Evolutionary conservation across 2,888 invertebrate species (phyloP), one percentile per base, ranked within the genome.

Genomic region (Agrotis ipsilon): DNA sequence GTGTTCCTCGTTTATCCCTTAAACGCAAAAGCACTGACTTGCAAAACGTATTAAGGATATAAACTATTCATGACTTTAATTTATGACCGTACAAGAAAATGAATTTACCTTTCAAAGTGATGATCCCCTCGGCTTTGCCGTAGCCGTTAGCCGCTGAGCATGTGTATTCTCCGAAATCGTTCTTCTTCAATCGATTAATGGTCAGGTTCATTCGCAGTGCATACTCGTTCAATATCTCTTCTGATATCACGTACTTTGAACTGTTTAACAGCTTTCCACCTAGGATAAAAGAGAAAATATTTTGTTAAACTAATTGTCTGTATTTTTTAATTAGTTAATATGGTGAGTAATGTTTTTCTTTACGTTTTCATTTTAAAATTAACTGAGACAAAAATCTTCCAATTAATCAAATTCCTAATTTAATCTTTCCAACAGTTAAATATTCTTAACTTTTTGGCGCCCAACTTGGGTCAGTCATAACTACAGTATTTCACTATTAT

Each of bases 161-260:
- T 43, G 97, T 97, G 93, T 98, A 98, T 59, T 97, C 97, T 0
- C 98, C 98, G 86, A 98, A 98, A 92, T 98, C 98, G 27, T 92
- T 93, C 88, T 97, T 97, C 89, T 97, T 97, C 80, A 98, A 94
- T 83, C 97, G 97, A 80, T 96, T 97, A 88, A 99, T 98, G 78
- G 98, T 98, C 82, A 99, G 96, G 92, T 98, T 98, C 97, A 98
- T 97, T 82, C 97, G 97, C 90, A 98, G 96, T 57, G 98, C 97
- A 92, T 98, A 98, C 83, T 98, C 97, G 92, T 97, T 98, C 82
- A 98, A 90, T 74, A 96, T 92, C 48, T 97, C 97, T 90, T 98
- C 98, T 19, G 97, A 97, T 94, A 98, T 97, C 70, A 97, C 96
- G 91, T 98, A 98, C 93, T 98, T 98, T 72, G 97, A 97, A 86